Base-by-base conservation (phyloP, 2,888 invertebrate genomes). In the Calliphora vomitoria region DNA sequence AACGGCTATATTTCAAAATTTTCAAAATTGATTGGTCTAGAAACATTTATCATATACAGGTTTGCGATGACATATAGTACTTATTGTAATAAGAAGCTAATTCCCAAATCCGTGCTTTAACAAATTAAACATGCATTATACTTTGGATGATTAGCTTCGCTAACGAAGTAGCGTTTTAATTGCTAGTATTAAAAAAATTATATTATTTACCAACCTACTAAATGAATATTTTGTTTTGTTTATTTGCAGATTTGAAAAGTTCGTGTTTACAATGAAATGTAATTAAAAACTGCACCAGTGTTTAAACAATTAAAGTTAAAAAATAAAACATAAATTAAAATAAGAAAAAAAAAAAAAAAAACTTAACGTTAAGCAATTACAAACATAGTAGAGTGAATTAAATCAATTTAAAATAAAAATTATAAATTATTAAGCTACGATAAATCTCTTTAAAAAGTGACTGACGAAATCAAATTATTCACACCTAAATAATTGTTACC, bases 381-480 rank as follows among this genome's bases (percentile, higher is more conserved):
- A 79, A 60, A 53, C 38, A 62, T 79, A 55, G 66, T 74, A 66
- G 55, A 74, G 60, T 85, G 74, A 74, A 64, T 38, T 60, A 80
- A 82, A 82, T 68, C 41, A 74, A 74, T 47, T 38, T 68, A 71
- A 76, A 31, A 83, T 35, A 83, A 58, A 74, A 25, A 25, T 25
- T 25, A 25, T 50, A 64, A 74, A 75, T 85, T 80, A 75, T 75
- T 80, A 85, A 85, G 85, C 68, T 85, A 84, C 82, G 75, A 82
- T 69, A 85, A 85, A 78, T 84, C 78, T 82, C 74, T 78, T 74
- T 58, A 62, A 69, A 74, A 79, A 78, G 79, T 79, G 74, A 82
- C 79, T 85, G 50, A 85, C 79, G 79, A 85, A 87, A 87, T 85
- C 79, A 75, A 87, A 85, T 87, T 82, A 85, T 79, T 87, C 72